Base-by-base conservation (phyloP, 2,888 invertebrate genomes). In the Acanthosepion lycidas region DNA sequence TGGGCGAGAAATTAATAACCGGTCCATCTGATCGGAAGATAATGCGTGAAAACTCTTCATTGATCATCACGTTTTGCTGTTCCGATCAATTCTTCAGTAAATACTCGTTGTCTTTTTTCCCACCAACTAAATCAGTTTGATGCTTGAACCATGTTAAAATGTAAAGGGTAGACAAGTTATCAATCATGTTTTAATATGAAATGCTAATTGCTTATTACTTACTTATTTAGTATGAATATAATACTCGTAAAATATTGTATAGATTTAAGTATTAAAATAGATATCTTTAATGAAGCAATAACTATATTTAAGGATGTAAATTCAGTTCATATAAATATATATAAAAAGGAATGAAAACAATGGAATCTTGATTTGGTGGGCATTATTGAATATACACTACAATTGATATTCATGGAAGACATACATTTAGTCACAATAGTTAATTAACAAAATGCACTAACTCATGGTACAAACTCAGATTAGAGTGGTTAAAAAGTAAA, bases 1-100 rank as follows among this genome's bases (percentile, higher is more conserved):
- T 93, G 53, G 53, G 53, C 53, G 53, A 93, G 93, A 93, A 93
- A 93, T 93, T 93, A 93, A 53, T 93, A 93, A 93, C 93, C 49
- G 33, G 93, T 51, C 93, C 93, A 28, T 5, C 33, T n/a, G 93
- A 93, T 93, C 93, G 53, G 93, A 53, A 28, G 93, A 93, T 93
- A 93, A 53, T 93, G 53, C 53, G 51, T 53, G 92, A 51, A 49
- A 93, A 93, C 53, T 93, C 53, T 93, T 53, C 53, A 51, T 93
- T 93, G 93, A 93, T 93, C 93, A 93, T 51, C 53, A 48, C 53
- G 28, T 53, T 33, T 53, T 12, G 53, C 53, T 51, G 93, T 78
- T 78, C 15, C 15, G n/a, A 78, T 78, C 78, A n/a, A 78, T 78
- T 78, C n/a, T n/a, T n/a, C 23, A 78, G 78, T 78, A 78, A 78